Evolutionary conservation across 2,113 vertebrate species (phyloP).

Genomic region (Actenoides lindsayi): DNA sequence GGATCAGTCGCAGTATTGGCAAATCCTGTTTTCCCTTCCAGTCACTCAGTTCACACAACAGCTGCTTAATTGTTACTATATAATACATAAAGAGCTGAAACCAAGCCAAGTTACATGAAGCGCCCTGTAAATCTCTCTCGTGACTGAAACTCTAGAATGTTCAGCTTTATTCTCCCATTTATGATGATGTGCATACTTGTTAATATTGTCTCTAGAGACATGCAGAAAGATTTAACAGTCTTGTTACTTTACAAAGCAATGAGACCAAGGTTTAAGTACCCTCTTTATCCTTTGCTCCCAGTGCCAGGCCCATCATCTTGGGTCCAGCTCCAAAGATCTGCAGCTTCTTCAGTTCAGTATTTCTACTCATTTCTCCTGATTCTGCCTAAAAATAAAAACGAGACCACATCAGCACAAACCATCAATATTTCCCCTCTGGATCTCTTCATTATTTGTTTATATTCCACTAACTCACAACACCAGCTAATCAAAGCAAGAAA

Average conservation of each 20-base stretch:
- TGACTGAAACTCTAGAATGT: background rate
- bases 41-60: background rate
- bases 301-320: constrained; percentile 88
- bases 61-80: constrained; percentile 7
- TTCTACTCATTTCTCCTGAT: constrained; percentile 79
- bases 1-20: background rate
- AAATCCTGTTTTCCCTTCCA: background rate
- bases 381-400: constrained; percentile 72
- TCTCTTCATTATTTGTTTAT: background rate
- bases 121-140: background rate
- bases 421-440: background rate
- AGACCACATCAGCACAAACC: constrained; percentile 35
- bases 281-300: constrained; percentile 84
- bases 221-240: background rate
- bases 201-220: background rate
- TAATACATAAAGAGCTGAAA: constrained; percentile 5
- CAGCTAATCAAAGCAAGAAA: background rate
- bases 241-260: background rate
- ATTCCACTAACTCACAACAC: background rate
- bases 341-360: constrained; percentile 90
- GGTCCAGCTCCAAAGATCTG: constrained; percentile 91
- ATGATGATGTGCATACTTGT: background rate
- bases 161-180: background rate
- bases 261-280: constrained; percentile 65
- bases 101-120: background rate